Evolutionary conservation across 2,888 invertebrate species (phyloP).

Genomic region (Lasioglossum vierecki): DNA sequence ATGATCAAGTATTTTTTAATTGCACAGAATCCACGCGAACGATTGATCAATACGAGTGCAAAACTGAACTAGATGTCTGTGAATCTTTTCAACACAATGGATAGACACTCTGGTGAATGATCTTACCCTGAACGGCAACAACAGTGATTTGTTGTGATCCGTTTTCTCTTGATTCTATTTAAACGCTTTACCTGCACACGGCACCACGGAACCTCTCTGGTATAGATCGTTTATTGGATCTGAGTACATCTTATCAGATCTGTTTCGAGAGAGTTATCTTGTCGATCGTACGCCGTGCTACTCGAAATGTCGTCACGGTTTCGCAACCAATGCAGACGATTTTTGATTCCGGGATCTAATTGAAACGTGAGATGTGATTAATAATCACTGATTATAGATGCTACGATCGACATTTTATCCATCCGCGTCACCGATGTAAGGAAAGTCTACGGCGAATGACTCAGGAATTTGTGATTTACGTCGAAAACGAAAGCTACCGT

Average conservation of each 20-base stretch:
- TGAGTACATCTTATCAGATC: constrained; percentile 50
- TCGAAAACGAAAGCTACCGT: no score
- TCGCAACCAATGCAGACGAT: constrained; percentile 37
- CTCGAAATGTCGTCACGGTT: constrained; percentile 27
- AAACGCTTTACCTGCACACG: constrained; percentile 64
- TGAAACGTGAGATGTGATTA: background rate
- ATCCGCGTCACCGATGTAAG: background rate
- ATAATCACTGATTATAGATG: background rate
- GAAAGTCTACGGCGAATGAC: no score
- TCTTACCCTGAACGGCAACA: constrained; percentile 48
- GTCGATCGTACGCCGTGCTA: constrained; percentile 3
- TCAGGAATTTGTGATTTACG: no score
- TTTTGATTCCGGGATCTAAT: constrained; percentile 26
- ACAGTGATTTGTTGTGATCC: constrained; percentile 8
- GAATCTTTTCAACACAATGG: background rate
- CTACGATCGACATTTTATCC: background rate
- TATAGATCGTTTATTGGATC: constrained; percentile 31
- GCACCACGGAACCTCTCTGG: constrained; percentile 56
- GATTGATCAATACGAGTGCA: background rate
- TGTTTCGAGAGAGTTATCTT: constrained; percentile 54
- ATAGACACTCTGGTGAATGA: background rate
- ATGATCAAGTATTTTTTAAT: background rate
- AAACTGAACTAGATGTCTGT: background rate
- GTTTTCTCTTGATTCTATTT: constrained; percentile 44
- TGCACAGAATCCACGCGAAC: background rate